Percentiles rank a stretch among this genome's conserved stretches.
phyloP scores from a whole-genome alignment of 2,113 vertebrate genomes.

The Coreoperca whiteheadi region DNA sequence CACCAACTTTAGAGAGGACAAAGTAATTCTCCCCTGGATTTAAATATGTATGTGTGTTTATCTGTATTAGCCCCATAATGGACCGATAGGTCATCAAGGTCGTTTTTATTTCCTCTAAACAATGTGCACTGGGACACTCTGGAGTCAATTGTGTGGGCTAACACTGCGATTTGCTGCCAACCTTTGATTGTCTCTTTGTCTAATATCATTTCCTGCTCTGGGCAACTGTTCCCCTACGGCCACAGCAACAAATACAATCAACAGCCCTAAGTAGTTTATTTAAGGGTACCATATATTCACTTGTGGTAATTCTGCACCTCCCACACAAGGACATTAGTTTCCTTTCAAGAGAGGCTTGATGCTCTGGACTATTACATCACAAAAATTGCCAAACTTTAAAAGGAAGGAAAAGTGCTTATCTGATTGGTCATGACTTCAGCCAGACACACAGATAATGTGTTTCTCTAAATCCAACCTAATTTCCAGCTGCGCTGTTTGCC shows the following conservation, averaged over 20 bases:
- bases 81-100: slow-evolving; percentile 44
- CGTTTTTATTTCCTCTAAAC: slow-evolving; percentile 47
- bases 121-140: slow-evolving; percentile 23
- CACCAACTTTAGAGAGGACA: neutral
- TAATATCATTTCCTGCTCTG: slow-evolving; percentile 67
- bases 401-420: slow-evolving; percentile 67
- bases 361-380: slow-evolving; percentile 63
- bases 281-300: slow-evolving; percentile 66
- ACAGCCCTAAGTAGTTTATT: slow-evolving; percentile 64
- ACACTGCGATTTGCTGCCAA: slow-evolving; percentile 55
- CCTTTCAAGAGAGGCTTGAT: slow-evolving; percentile 52
- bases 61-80: slow-evolving; percentile 17
- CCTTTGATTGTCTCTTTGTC: slow-evolving; percentile 59
- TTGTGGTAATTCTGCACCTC: slow-evolving; percentile 49
- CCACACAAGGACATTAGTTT: slow-evolving; percentile 60
- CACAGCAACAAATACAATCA: slow-evolving; percentile 66
- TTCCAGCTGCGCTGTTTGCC: slow-evolving; percentile 64
- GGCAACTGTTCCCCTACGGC: slow-evolving; percentile 62
- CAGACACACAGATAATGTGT: slow-evolving; percentile 67
- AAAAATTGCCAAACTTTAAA: slow-evolving; percentile 54
- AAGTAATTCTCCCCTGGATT: neutral
- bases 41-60: slow-evolving; percentile 37
- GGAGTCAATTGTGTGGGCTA: slow-evolving; percentile 58
- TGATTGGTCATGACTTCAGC: slow-evolving; percentile 67
- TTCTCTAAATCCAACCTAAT: slow-evolving; percentile 75